Percentiles rank a stretch among this genome's conserved stretches.
phyloP scores from a whole-genome alignment of 2,888 invertebrate species.

The Mesorhabditis sp. region DNA sequence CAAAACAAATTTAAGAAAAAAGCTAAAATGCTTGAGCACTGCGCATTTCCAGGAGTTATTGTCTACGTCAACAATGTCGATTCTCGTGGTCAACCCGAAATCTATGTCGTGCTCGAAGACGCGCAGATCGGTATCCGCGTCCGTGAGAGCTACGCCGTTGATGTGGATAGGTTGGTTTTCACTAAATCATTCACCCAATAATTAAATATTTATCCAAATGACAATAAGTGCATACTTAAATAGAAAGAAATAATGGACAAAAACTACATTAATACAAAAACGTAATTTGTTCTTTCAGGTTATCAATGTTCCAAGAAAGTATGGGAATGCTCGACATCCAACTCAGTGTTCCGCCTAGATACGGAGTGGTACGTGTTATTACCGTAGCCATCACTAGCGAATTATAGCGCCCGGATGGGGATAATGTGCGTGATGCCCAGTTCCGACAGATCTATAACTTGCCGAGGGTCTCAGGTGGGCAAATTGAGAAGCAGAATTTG shows the following conservation, averaged over 20 bases:
- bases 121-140: constrained; percentile 50
- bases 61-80: constrained; percentile 57
- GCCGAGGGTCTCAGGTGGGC: constrained; percentile 47
- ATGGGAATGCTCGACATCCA: constrained; percentile 56
- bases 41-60: constrained; percentile 42
- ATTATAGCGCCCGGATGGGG: constrained; percentile 51
- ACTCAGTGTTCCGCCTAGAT: constrained; percentile 53
- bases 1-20: not conserved
- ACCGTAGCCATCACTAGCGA: not conserved
- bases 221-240: not conserved
- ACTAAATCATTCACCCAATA: too few relatives aligned
- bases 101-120: constrained; percentile 56
- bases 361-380: constrained; percentile 48
- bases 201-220: too few relatives aligned
- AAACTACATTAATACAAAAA: not conserved
- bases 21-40: not conserved
- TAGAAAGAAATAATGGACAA: not conserved
- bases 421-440: constrained; percentile 52
- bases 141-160: constrained; percentile 48
- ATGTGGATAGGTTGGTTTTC: constrained; percentile 48
- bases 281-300: not conserved
- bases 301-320: constrained; percentile 50
- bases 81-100: constrained; percentile 53
- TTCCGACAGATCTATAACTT: constrained; percentile 46
- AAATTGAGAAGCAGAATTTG: not conserved